phyloP scores from a whole-genome alignment of 2,113 vertebrate genomes.

The Limanda limanda region DNA sequence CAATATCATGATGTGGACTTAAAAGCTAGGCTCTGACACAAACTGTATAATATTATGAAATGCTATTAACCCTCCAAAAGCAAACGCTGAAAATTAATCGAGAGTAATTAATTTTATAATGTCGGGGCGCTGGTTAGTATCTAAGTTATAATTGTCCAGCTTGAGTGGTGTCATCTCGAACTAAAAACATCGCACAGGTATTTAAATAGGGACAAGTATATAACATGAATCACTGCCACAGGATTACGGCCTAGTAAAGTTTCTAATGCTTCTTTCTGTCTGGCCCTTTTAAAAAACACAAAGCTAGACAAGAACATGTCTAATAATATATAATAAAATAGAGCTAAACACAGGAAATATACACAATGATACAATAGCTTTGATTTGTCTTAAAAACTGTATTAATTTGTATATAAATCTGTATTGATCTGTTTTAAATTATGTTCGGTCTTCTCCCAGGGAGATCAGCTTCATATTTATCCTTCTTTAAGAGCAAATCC shows the following conservation, averaged over 20 bases:
- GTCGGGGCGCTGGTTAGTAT: not conserved
- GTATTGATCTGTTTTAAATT: too few species aligned
- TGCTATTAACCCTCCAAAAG: not conserved
- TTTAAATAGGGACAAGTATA: not conserved
- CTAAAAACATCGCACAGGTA: not conserved
- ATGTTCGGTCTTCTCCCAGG: not conserved
- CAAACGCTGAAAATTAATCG: not conserved
- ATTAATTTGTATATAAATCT: too few species aligned
- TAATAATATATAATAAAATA: too few species aligned
- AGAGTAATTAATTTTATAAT: not conserved
- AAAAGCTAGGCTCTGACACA: not conserved
- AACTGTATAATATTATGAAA: not conserved
- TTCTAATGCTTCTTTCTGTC: not conserved
- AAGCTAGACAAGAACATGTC: too few species aligned
- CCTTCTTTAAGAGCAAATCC: slow-evolving; percentile 21
- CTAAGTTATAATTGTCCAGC: not conserved
- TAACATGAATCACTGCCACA: not conserved
- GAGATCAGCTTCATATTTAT: slow-evolving; percentile 6
- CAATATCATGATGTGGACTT: slow-evolving; percentile 3
- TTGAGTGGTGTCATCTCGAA: too few species aligned
- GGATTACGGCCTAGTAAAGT: not conserved
- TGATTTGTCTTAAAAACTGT: not conserved
- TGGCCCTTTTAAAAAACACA: not conserved
- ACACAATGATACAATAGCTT: too few species aligned
- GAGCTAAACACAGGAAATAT: not conserved